Evolutionary conservation across 1,140 invertebrate genomes (phyloP).

Genomic region (Wiebesia pumilae): DNA sequence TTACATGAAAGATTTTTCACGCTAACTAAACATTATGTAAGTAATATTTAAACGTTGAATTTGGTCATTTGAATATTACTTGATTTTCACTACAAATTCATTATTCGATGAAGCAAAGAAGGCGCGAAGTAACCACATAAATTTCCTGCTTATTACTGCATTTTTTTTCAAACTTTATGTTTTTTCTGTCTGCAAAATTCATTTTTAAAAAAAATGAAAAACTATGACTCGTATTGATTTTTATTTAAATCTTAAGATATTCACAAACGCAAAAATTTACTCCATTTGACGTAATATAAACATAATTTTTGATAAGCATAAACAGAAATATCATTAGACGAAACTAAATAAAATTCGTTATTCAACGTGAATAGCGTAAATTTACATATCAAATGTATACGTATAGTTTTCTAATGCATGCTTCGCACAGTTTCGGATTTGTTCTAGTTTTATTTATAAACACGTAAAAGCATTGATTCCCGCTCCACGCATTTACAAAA

Average conservation of each 20-base stretch:
- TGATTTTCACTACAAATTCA: too few species aligned
- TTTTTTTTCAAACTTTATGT: too few species aligned
- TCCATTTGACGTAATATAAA: background rate
- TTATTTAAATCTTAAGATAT: too few species aligned
- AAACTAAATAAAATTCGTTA: background rate
- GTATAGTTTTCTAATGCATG: background rate
- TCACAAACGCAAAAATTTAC: background rate
- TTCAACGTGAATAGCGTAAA: background rate
- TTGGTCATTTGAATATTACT: too few species aligned
- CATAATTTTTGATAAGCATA: background rate
- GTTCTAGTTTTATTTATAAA: slow-evolving; percentile 7
- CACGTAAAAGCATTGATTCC: background rate
- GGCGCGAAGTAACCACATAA: too few species aligned
- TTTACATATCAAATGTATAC: slow-evolving; percentile 3
- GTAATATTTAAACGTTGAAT: too few species aligned
- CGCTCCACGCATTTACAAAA: background rate
- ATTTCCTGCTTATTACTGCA: too few species aligned
- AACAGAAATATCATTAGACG: background rate
- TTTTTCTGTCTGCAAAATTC: too few species aligned
- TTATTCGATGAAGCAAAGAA: too few species aligned
- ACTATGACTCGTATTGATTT: too few species aligned
- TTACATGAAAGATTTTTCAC: background rate
- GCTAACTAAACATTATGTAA: background rate
- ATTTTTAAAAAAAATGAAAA: too few species aligned
- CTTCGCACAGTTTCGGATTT: background rate